Conservation (phyloP, 2,797 vertebrate genomes). For the Schizopygopsis pylzovi region DNA sequence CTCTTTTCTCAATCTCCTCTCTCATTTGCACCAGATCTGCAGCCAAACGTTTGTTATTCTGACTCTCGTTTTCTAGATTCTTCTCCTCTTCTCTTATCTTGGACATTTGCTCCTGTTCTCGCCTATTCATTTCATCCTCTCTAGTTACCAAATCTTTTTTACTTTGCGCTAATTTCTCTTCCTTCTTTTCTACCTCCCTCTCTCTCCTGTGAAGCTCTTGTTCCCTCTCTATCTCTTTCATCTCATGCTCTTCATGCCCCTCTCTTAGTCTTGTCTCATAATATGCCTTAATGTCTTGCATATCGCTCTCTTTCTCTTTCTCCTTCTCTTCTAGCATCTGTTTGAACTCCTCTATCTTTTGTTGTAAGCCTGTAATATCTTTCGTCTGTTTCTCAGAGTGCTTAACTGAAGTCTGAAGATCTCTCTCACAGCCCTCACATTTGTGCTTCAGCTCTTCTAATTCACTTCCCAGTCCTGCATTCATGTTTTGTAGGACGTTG, state of each 20-base stretch:
- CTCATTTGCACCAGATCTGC: conserved; percentile 41
- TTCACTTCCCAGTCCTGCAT: conserved; percentile 65
- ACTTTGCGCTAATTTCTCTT: conserved; percentile 42
- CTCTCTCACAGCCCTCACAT: conserved; percentile 53
- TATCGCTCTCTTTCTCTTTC: conserved; percentile 48
- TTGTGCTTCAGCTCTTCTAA: conserved; percentile 51
- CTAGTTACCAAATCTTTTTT: conserved; percentile 36
- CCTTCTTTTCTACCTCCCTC: conserved; percentile 46
- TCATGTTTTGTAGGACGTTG: conserved; percentile 62
- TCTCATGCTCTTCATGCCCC: conserved; percentile 52
- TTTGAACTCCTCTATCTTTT: conserved; percentile 55
- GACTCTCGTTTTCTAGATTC: conserved; percentile 34
- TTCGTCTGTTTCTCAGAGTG: conserved; percentile 52
- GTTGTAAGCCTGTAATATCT: conserved; percentile 50
- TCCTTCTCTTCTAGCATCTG: conserved; percentile 59
- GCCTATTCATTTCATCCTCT: conserved; percentile 41
- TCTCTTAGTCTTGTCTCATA: conserved; percentile 53
- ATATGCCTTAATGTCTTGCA: conserved; percentile 58
- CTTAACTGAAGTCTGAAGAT: conserved; percentile 27
- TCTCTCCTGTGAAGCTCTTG: conserved; percentile 49
- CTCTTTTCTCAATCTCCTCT: conserved; percentile 33
- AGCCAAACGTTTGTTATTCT: conserved; percentile 19
- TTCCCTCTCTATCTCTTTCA: conserved; percentile 46
- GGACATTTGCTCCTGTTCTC: conserved; percentile 38
- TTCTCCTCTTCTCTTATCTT: conserved; percentile 49